Evolutionary conservation across 2,113 vertebrate genomes (phyloP).

Genomic region (Grus americana): DNA sequence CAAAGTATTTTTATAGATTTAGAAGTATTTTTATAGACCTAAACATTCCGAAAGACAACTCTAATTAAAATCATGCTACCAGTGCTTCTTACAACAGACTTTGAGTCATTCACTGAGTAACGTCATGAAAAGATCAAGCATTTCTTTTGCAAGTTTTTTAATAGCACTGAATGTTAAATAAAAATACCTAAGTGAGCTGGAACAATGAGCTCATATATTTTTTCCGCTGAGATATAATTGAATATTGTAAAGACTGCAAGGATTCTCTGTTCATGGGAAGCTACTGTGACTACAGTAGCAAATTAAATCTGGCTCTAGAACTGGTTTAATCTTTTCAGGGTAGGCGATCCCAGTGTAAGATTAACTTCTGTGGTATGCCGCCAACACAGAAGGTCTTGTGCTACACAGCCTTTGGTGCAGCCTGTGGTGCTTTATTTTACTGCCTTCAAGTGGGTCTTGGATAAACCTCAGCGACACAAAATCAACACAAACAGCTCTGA

Average conservation of each 20-base stretch:
- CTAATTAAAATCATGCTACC: neutral
- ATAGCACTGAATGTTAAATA: neutral
- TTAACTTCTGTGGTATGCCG: constrained; percentile 7
- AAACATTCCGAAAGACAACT: neutral
- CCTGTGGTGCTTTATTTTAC: neutral
- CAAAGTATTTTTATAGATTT: neutral
- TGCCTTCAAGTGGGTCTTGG: neutral
- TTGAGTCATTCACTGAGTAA: neutral
- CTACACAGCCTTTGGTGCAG: neutral
- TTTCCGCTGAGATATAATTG: neutral
- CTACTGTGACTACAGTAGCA: constrained; percentile 18
- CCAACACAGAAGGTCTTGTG: neutral
- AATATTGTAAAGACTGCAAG: neutral
- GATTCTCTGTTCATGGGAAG: neutral
- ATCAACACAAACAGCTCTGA: neutral
- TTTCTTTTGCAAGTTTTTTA: neutral
- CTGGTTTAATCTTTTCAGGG: neutral
- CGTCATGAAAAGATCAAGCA: neutral
- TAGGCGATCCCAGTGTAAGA: neutral
- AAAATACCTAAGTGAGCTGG: neutral
- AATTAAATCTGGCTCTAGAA: constrained; percentile 36
- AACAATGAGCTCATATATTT: neutral
- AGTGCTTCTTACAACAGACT: neutral
- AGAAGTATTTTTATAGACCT: neutral
- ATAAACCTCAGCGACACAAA: neutral